Conservation (phyloP, 2,888 invertebrate species). For the Pristionchus arcanus region DNA sequence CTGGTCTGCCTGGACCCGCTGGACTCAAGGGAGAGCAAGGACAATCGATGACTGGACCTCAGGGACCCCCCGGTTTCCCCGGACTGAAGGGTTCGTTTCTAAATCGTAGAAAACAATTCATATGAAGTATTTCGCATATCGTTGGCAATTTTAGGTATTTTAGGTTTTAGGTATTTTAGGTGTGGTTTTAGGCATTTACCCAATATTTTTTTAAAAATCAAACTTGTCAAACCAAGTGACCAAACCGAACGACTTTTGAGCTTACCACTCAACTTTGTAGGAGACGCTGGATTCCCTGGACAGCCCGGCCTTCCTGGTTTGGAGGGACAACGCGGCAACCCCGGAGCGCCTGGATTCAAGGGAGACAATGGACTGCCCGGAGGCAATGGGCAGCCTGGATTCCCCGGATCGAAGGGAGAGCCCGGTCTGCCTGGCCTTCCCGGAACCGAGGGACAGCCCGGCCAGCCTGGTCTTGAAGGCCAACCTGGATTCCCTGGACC, state of each 20-base stretch:
- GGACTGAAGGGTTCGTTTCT: conserved; percentile 73
- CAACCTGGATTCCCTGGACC: conserved; percentile 69
- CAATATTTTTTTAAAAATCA: too few species aligned
- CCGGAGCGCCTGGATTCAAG: conserved; percentile 69
- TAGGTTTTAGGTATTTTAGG: too few species aligned
- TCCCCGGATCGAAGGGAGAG: conserved; percentile 78
- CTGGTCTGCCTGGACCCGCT: conserved; percentile 84
- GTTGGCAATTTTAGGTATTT: too few species aligned
- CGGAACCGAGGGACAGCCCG: conserved; percentile 76
- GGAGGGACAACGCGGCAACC: conserved; percentile 68
- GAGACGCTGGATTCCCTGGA: conserved; percentile 68
- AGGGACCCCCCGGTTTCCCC: conserved; percentile 69
- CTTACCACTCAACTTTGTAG: background rate
- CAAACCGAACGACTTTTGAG: background rate
- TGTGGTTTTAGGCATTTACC: too few species aligned
- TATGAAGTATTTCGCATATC: background rate
- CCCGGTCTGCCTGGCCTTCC: conserved; percentile 74
- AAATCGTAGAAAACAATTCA: background rate
- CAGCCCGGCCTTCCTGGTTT: conserved; percentile 65
- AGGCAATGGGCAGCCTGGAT: conserved; percentile 71
- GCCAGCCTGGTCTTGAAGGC: conserved; percentile 74
- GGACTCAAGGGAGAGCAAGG: conserved; percentile 71
- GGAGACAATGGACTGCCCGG: conserved; percentile 64
- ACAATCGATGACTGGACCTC: conserved; percentile 64
- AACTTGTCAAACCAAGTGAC: too few species aligned